These are phyloP conservation scores for Ryuthela nishihirai DNA, from an alignment of 2,888 invertebrate species.

Conservation along the genomic window DNA sequence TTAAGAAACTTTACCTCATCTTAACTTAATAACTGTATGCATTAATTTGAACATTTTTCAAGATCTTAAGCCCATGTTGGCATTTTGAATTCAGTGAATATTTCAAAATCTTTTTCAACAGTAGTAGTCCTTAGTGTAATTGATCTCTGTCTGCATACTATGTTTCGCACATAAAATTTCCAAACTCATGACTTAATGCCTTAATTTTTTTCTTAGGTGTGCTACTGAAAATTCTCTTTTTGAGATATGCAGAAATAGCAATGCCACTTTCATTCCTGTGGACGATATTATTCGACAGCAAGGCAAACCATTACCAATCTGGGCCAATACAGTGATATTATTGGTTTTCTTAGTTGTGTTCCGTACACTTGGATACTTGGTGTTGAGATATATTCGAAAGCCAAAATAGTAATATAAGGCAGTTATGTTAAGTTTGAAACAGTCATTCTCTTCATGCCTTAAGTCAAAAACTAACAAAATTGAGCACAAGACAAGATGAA, in stretches of 20 bases:
- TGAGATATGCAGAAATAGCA: constrained; percentile 57
- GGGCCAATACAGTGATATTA: constrained; percentile 69
- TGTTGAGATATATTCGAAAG: constrained; percentile 57
- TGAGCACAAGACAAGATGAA: too few relatives aligned
- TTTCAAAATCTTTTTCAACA: too few relatives aligned
- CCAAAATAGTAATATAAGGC: constrained; percentile 42
- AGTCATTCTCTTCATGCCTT: too few relatives aligned
- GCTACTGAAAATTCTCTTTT: constrained; percentile 62
- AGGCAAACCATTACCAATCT: constrained; percentile 60
- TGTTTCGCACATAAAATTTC: background rate
- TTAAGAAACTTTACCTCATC: too few relatives aligned
- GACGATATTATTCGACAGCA: constrained; percentile 64
- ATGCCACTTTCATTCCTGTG: constrained; percentile 60
- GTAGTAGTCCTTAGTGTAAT: too few relatives aligned
- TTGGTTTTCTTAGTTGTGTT: constrained; percentile 67
- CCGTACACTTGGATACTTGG: constrained; percentile 67
- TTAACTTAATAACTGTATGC: too few relatives aligned
- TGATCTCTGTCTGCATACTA: too few relatives aligned
- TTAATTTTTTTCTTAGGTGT: constrained; percentile 56
- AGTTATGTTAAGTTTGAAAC: too few relatives aligned
- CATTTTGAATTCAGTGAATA: too few relatives aligned
- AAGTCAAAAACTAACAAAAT: too few relatives aligned
- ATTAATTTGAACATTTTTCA: too few relatives aligned
- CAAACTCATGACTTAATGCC: background rate
- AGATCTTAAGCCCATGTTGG: too few relatives aligned